These are phyloP conservation scores for Drosophila anomelani DNA, from an alignment of 2,888 invertebrate species.

Conservation along the genomic window DNA sequence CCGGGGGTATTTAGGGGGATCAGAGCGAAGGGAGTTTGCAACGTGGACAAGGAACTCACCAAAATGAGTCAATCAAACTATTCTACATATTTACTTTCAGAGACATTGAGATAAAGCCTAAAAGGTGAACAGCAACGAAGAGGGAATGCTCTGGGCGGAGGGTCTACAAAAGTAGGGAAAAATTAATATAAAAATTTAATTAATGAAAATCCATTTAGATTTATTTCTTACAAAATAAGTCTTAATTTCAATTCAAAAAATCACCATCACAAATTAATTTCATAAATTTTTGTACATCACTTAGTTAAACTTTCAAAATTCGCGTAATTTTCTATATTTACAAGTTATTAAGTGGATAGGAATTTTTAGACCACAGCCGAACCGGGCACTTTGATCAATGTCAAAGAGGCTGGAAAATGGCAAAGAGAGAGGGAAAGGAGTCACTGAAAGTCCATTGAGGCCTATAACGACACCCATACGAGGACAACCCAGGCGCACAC, in stretches of 20 bases:
- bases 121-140: constrained; percentile 1
- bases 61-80: constrained; percentile 79
- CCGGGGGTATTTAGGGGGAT: neutral
- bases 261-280: no score
- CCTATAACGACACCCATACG: constrained; percentile 69
- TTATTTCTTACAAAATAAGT: neutral
- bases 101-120: constrained; percentile 19
- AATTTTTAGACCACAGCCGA: constrained; percentile 72
- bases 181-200: neutral
- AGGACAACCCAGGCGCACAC: constrained; percentile 21
- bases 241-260: neutral
- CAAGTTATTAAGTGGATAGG: constrained; percentile 55
- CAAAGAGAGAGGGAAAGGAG: constrained; percentile 40
- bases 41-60: constrained; percentile 56
- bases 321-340: neutral
- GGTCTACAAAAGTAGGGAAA: neutral
- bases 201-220: neutral
- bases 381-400: constrained; percentile 78
- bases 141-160: neutral
- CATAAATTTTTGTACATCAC: neutral
- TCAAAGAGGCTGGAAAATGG: constrained; percentile 43
- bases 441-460: constrained; percentile 78
- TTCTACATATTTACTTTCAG: constrained; percentile 65
- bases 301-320: neutral
- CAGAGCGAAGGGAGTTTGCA: constrained; percentile 5